A percentile compares a stretch with the other conserved stretches of the same genome.
These are phyloP conservation scores for Andricus curvator DNA, from an alignment of 2,888 invertebrate genomes.

Conservation along the genomic window DNA sequence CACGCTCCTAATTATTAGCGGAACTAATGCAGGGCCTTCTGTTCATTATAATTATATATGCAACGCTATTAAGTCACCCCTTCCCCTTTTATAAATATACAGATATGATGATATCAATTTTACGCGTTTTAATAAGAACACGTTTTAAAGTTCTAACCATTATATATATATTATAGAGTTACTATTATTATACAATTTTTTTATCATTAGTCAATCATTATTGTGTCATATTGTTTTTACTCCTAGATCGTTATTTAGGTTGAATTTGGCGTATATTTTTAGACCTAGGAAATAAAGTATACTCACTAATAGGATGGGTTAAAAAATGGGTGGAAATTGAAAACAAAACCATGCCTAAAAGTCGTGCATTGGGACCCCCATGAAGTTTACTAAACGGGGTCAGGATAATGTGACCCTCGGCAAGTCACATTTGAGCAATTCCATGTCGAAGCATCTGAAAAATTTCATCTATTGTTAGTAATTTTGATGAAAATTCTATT, in stretches of 20 bases:
- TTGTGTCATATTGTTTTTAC: not conserved
- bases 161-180: not conserved
- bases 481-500: too few species aligned
- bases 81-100: not conserved
- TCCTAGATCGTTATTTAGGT: not conserved
- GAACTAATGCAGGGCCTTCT: slow-evolving; percentile 68
- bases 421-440: too few species aligned
- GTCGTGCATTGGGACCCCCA: too few species aligned
- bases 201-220: not conserved
- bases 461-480: too few species aligned
- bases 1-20: slow-evolving; percentile 45
- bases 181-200: not conserved
- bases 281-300: too few species aligned
- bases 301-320: too few species aligned
- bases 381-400: too few species aligned
- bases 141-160: not conserved
- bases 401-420: too few species aligned
- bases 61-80: not conserved
- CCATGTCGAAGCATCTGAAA: too few species aligned
- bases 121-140: not conserved
- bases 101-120: slow-evolving; percentile 2
- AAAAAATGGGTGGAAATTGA: too few species aligned
- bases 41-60: slow-evolving; percentile 46
- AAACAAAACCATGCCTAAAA: too few species aligned
- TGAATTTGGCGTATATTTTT: not conserved